A percentile compares a stretch with the other conserved stretches of the same genome.
Conservation (phyloP, 2,797 vertebrate genomes). For the Uromys caudimaculatus region DNA sequence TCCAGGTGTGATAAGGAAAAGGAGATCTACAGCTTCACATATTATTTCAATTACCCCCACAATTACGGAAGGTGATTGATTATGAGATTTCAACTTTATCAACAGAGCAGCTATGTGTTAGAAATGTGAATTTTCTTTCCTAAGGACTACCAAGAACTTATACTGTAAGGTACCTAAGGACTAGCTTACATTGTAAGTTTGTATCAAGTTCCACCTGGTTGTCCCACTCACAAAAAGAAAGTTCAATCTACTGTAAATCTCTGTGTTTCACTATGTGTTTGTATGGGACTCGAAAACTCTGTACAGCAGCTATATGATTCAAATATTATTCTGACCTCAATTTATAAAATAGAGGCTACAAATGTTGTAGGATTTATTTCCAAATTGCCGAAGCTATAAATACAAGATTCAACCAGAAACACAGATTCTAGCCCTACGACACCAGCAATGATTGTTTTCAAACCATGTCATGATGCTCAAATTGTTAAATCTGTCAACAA, state of each 20-base stretch:
- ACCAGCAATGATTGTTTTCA: neutral
- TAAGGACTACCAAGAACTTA: neutral
- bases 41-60: neutral
- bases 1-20: neutral
- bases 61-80: neutral
- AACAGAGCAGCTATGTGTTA: neutral
- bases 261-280: neutral
- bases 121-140: neutral
- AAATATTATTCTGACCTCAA: neutral
- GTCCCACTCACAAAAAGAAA: neutral
- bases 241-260: neutral
- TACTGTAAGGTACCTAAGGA: neutral
- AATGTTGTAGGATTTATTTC: neutral
- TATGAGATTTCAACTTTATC: neutral
- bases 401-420: neutral
- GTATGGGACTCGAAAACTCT: neutral
- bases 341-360: neutral
- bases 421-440: neutral
- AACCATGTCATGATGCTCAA: neutral
- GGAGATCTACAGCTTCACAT: neutral
- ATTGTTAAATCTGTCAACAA: neutral
- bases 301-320: neutral
- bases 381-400: constrained; percentile 26
- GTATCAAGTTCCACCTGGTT: neutral
- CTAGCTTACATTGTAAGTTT: neutral